Percentiles rank a stretch among this genome's conserved stretches.
phyloP scores from a whole-genome alignment of 2,797 vertebrate species.

The Typhlichthys subterraneus region DNA sequence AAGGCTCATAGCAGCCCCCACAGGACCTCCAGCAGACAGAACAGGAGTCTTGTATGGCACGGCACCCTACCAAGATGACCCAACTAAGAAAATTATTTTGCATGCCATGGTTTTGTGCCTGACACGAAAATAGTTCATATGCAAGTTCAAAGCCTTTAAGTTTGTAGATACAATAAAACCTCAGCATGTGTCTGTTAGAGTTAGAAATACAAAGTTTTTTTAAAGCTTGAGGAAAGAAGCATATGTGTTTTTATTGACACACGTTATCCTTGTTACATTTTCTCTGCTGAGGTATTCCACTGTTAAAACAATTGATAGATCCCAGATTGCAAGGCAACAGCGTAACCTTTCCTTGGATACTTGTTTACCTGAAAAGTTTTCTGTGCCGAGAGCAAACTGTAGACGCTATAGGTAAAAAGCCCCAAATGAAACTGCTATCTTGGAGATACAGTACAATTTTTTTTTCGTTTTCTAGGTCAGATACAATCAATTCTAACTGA shows the following conservation, averaged over 20 bases:
- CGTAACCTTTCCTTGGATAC: constrained; percentile 21
- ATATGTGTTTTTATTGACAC: constrained; percentile 7
- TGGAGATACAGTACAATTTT: constrained; percentile 35
- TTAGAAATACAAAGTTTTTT: constrained; percentile 3
- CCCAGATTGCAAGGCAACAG: constrained; percentile 18
- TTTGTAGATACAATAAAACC: not conserved
- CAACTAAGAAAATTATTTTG: constrained; percentile 13
- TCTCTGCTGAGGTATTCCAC: constrained; percentile 13
- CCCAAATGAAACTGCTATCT: constrained; percentile 23
- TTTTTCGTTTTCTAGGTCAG: constrained; percentile 52
- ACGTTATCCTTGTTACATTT: constrained; percentile 31
- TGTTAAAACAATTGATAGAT: not conserved
- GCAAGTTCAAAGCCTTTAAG: not conserved
- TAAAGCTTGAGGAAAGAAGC: not conserved
- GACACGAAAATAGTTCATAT: not conserved
- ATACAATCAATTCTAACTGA: constrained; percentile 57
- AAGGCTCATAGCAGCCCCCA: constrained; percentile 12
- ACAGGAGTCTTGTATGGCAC: not conserved
- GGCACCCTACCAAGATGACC: constrained; percentile 6
- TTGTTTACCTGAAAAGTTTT: constrained; percentile 29
- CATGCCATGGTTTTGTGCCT: not conserved
- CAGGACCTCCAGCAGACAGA: constrained; percentile 4
- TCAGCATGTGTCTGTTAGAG: not conserved
- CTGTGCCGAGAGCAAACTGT: no score
- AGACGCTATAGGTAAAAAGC: constrained; percentile 32